Base-by-base conservation (phyloP, 1,140 invertebrate genomes). In the Diabrotica virgifera region DNA sequence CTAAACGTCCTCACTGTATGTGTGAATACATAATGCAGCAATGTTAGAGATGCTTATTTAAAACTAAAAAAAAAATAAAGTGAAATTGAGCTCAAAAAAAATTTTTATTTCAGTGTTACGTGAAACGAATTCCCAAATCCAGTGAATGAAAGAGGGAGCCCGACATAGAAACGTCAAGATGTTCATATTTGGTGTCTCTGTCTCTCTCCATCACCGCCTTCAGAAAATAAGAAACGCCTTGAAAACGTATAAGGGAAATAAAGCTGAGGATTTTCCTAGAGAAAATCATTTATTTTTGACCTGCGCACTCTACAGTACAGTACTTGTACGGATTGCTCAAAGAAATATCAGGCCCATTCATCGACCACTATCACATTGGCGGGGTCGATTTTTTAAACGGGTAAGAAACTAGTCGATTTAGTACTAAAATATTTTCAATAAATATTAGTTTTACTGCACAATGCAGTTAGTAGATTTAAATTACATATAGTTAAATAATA, bases 281-380 rank as follows among this genome's bases (percentile, higher is more conserved):
- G 75, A 77, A 77, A 77, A 77, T 77, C 76, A 71, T 77, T 77
- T 74, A 75, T 77, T 77, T 77, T 77, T 76, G 76, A 77, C 76
- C 69, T 77, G 76, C 76, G 76, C 76, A 76, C 71, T 68, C 61
- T 56, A 12, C 11, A 55, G 55, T 60, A 24, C 24, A 24, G 24
- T 24, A 24, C 55, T 67, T 59, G 51, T 61, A 65, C 66, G 59
- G 65, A 70, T 65, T 67, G 59, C 65, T 70, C 63, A 65, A 70
- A 70, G 65, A 70, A 70, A 70, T 70, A 70, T 64, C 65, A 62
- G 52, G 56, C 61, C 61, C 55, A 66, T 70, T 70, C 60, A 62
- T 54, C 51, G 60, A 62, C 60, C 52, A 62, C n/a, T 36, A 24
- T 11, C 12, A 50, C 58, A 59, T 59, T 59, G 58, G 58, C 58